Evolutionary conservation across 2,113 vertebrate genomes (phyloP).

Genomic region (Triplophysa dalaica): DNA sequence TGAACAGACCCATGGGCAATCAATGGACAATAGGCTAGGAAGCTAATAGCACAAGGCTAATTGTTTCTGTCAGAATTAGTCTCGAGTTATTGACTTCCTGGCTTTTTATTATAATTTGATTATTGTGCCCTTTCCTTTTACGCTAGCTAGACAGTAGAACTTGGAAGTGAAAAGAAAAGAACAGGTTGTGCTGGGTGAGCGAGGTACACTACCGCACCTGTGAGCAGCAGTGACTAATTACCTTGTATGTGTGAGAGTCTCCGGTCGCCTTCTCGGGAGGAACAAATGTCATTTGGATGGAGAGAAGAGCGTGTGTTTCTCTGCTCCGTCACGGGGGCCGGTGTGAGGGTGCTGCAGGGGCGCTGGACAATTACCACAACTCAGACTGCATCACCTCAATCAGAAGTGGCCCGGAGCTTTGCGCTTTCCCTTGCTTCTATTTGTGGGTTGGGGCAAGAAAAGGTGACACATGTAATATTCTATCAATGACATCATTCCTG

Average conservation of each 20-base stretch:
- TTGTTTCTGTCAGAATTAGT: conserved; percentile 8
- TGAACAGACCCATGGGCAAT: conserved; percentile 41
- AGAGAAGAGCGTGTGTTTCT: conserved; percentile 21
- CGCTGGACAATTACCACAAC: conserved; percentile 53
- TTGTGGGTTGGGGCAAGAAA: conserved; percentile 4
- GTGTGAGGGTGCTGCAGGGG: conserved; percentile 39
- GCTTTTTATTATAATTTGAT: background rate
- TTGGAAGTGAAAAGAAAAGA: background rate
- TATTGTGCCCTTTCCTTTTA: background rate
- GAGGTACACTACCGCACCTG: conserved; percentile 2
- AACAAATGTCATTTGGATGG: conserved; percentile 30
- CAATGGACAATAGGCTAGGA: conserved; percentile 45
- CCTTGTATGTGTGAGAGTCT: conserved; percentile 17
- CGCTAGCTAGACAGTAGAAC: background rate
- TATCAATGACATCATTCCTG: background rate
- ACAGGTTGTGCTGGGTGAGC: background rate
- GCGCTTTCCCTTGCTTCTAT: background rate
- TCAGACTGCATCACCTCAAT: conserved; percentile 48
- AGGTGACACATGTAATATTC: conserved; percentile 15
- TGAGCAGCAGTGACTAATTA: conserved; percentile 43
- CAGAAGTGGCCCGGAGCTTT: conserved; percentile 43
- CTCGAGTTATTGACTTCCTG: background rate
- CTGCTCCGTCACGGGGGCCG: conserved; percentile 33
- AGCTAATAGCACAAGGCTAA: conserved; percentile 17
- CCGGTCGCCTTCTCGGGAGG: conserved; percentile 14